These are phyloP conservation scores for Ichneumon xanthorius DNA, from an alignment of 2,888 invertebrate genomes.

Conservation along the genomic window DNA sequence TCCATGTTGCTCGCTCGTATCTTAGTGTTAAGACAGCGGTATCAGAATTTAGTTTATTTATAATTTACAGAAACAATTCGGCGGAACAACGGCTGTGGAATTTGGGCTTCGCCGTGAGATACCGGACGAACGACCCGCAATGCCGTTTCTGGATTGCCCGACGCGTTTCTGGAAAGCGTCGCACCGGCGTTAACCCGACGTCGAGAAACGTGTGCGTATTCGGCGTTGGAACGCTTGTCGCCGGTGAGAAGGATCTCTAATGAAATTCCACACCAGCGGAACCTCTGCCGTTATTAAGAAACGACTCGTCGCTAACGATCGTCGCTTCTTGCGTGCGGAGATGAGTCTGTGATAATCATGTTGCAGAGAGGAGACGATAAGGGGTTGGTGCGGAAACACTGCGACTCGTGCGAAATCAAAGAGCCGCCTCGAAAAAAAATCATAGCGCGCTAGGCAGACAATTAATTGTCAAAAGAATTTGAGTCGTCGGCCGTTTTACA, in stretches of 20 bases:
- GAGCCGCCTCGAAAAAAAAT: neutral
- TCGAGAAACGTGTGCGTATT: conserved; percentile 43
- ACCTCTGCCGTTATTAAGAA: conserved; percentile 73
- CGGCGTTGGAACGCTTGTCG: conserved; percentile 63
- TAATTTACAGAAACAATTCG: neutral
- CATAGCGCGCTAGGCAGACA: neutral
- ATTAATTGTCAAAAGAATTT: neutral
- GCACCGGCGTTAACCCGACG: conserved; percentile 6
- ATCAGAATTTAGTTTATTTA: neutral
- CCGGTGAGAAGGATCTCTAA: conserved; percentile 70
- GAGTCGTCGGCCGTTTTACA: neutral
- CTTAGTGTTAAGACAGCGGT: neutral
- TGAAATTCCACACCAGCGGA: conserved; percentile 74
- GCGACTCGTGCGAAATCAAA: too few species aligned
- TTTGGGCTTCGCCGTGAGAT: neutral
- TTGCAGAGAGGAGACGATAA: conserved; percentile 15
- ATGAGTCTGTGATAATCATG: conserved; percentile 55
- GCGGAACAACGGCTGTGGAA: neutral
- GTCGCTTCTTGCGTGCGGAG: conserved; percentile 24
- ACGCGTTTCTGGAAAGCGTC: conserved; percentile 46
- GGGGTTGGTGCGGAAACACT: neutral
- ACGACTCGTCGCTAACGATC: conserved; percentile 70
- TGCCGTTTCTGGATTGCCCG: neutral
- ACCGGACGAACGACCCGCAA: neutral
- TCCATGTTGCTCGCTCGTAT: conserved; percentile 15